Percentiles rank a stretch among this genome's conserved stretches.
These are phyloP conservation scores for Atrina japonica DNA, from an alignment of 2,888 invertebrate species.

Conservation along the genomic window DNA sequence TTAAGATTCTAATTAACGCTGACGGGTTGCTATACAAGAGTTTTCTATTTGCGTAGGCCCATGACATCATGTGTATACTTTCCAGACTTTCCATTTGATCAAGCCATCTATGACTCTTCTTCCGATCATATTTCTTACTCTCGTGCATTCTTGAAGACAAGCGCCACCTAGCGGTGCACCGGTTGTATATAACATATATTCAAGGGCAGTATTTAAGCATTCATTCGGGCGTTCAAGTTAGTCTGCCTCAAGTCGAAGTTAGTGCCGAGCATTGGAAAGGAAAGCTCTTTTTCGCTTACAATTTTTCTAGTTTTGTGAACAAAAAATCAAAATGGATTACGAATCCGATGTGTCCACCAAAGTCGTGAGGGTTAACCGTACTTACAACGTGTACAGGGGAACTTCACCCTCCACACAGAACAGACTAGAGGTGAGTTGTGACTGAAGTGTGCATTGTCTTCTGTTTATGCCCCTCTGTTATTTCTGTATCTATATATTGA, in stretches of 20 bases:
- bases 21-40: slow-evolving; percentile 9
- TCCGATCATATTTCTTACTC: slow-evolving; percentile 39
- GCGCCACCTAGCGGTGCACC: slow-evolving; percentile 61
- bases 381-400: slow-evolving; percentile 80
- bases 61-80: slow-evolving; percentile 42
- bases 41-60: slow-evolving; percentile 26
- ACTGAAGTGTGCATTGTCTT: neutral
- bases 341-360: slow-evolving; percentile 52
- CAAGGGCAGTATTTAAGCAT: slow-evolving; percentile 72
- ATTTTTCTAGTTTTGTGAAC: slow-evolving; percentile 41
- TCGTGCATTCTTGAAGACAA: slow-evolving; percentile 30
- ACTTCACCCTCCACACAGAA: slow-evolving; percentile 79
- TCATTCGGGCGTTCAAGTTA: slow-evolving; percentile 67
- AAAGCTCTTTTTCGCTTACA: slow-evolving; percentile 54
- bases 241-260: slow-evolving; percentile 59
- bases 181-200: slow-evolving; percentile 67
- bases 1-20: slow-evolving; percentile 22
- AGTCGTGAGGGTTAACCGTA: slow-evolving; percentile 60
- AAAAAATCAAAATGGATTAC: slow-evolving; percentile 29
- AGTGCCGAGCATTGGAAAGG: slow-evolving; percentile 54
- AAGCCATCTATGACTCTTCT: slow-evolving; percentile 40
- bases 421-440: slow-evolving; percentile 78
- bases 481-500: too few species aligned
- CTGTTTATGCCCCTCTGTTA: too few species aligned
- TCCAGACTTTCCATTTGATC: slow-evolving; percentile 8